phyloP scores from a whole-genome alignment of 2,113 vertebrate species.

The Propithecus coquereli region DNA sequence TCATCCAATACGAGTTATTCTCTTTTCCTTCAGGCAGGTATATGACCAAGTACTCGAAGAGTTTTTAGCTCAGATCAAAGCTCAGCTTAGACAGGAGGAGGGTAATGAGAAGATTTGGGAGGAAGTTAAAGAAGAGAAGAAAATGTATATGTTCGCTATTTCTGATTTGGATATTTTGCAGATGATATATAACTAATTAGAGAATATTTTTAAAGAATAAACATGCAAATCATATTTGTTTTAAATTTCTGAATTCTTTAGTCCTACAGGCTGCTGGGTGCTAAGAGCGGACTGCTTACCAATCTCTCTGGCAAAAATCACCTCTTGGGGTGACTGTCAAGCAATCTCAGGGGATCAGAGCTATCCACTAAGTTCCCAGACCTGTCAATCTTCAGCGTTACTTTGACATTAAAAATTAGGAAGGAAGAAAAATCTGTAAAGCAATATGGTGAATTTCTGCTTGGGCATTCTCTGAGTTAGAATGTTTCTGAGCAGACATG shows the following conservation, averaged over 20 bases:
- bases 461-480: neutral
- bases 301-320: neutral
- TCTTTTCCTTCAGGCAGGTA: neutral
- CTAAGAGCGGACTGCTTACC: neutral
- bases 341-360: neutral
- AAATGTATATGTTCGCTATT: neutral
- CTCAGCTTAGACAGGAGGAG: neutral
- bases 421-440: constrained; percentile 22
- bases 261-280: neutral
- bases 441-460: neutral
- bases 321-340: neutral
- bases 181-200: neutral
- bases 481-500: neutral
- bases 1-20: neutral
- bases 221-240: neutral
- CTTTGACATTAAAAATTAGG: constrained; percentile 20
- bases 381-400: neutral
- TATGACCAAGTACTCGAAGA: neutral
- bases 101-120: neutral
- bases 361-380: neutral
- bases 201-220: neutral
- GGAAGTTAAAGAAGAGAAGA: neutral
- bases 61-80: neutral
- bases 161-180: neutral
- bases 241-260: constrained; percentile 26